Conservation (phyloP, 2,888 invertebrate species). For the Eudasyphora cyanicolor region DNA sequence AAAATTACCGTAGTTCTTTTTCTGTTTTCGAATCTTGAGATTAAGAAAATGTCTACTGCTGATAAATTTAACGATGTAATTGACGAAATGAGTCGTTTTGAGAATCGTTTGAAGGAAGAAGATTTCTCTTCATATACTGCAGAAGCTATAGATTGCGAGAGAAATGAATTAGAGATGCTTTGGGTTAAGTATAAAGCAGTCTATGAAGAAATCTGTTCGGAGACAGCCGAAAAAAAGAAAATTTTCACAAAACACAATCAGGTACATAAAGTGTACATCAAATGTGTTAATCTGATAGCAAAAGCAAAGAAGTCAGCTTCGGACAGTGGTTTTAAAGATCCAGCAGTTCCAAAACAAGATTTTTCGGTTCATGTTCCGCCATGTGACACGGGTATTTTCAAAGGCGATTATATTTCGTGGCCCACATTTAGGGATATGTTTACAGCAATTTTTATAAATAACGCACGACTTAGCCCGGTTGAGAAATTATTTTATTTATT, state of each 20-base stretch:
- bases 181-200: background rate
- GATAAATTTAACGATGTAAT: background rate
- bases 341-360: background rate
- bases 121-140: background rate
- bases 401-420: constrained; percentile 45
- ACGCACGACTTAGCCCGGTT: constrained; percentile 8
- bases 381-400: constrained; percentile 35
- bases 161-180: background rate
- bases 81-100: background rate
- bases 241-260: background rate
- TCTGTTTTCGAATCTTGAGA: too few relatives aligned
- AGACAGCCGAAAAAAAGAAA: background rate
- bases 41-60: too few relatives aligned
- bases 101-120: background rate
- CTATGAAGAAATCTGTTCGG: background rate
- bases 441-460: constrained; percentile 40
- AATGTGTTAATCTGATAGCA: background rate
- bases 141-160: background rate
- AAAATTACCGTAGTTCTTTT: too few relatives aligned
- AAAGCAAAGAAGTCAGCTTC: too few relatives aligned
- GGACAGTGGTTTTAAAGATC: background rate
- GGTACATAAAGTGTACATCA: background rate
- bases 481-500: constrained; percentile 1
- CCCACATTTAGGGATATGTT: constrained; percentile 54
- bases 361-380: constrained; percentile 20